These are phyloP conservation scores for Platysternon megacephalum DNA, from an alignment of 2,113 vertebrate species.

Conservation along the genomic window DNA sequence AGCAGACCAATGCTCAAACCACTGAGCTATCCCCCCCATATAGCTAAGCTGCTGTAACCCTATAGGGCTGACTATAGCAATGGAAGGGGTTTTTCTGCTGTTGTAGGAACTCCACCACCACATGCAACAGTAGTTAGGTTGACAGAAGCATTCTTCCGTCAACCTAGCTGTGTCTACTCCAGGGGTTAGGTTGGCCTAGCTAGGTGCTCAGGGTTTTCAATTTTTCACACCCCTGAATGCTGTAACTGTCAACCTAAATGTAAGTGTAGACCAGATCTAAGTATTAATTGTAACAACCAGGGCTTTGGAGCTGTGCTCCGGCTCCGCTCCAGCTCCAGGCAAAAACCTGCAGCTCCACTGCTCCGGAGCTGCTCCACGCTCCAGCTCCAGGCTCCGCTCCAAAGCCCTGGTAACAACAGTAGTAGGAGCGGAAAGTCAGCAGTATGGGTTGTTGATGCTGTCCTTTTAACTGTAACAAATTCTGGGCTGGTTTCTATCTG, in stretches of 20 bases:
- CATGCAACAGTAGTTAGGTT: neutral
- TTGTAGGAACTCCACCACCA: neutral
- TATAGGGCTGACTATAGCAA: neutral
- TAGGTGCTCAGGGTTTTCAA: neutral
- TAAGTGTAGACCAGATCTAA: neutral
- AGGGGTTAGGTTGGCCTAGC: neutral
- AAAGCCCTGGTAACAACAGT: neutral
- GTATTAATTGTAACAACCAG: neutral
- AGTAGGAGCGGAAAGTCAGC: neutral
- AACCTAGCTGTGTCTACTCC: neutral
- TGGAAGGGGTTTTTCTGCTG: neutral
- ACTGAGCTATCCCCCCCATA: too few species aligned
- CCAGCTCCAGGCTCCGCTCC: too few species aligned
- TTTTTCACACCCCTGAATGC: neutral
- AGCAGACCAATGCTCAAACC: too few species aligned
- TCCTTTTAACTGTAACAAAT: neutral
- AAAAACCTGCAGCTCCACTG: too few species aligned
- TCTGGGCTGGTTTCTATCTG: neutral
- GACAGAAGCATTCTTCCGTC: neutral
- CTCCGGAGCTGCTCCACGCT: too few species aligned
- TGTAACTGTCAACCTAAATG: neutral
- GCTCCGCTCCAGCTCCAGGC: too few species aligned
- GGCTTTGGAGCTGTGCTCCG: too few species aligned
- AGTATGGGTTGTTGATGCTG: neutral
- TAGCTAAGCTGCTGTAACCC: neutral